Percentiles rank a stretch among this genome's conserved stretches.
Conservation (phyloP, 2,113 vertebrate genomes). For the Oceanodroma tethys region DNA sequence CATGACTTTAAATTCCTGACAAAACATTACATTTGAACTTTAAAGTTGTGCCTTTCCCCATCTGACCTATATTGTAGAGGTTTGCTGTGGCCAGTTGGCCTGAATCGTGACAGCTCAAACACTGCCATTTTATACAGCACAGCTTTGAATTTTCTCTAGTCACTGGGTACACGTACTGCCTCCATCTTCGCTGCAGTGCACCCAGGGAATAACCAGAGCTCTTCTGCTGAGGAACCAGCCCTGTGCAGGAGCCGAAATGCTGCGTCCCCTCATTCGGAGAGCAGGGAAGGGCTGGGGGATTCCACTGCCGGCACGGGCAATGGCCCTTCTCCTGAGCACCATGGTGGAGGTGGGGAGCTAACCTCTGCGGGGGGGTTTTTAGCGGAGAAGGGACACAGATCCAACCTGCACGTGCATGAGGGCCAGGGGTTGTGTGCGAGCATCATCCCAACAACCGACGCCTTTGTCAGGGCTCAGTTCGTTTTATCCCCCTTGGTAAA, state of each 20-base stretch:
- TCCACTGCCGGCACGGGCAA: rapidly evolving
- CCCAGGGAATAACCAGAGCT: neutral
- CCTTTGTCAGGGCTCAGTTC: neutral
- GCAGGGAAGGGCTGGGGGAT: neutral
- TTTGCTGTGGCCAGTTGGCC: neutral
- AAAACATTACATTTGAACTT: neutral
- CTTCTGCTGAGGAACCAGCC: neutral
- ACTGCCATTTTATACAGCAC: neutral
- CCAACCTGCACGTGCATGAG: rapidly evolving
- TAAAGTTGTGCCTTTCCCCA: rapidly evolving
- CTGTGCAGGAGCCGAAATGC: neutral
- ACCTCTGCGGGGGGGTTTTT: too few relatives aligned
- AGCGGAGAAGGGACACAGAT: neutral
- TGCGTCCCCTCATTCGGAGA: rapidly evolving
- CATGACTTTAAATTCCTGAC: neutral
- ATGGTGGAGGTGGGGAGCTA: neutral
- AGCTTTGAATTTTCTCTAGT: neutral
- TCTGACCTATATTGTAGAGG: neutral
- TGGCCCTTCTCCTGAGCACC: neutral
- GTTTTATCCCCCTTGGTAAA: neutral
- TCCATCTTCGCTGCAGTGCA: neutral
- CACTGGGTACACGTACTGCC: rapidly evolving
- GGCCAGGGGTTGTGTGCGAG: rapidly evolving
- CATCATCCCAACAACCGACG: rapidly evolving
- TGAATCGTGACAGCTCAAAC: neutral